These are phyloP conservation scores for Trileptium ribeirensis DNA, from an alignment of 2,888 invertebrate genomes.

Conservation along the genomic window DNA sequence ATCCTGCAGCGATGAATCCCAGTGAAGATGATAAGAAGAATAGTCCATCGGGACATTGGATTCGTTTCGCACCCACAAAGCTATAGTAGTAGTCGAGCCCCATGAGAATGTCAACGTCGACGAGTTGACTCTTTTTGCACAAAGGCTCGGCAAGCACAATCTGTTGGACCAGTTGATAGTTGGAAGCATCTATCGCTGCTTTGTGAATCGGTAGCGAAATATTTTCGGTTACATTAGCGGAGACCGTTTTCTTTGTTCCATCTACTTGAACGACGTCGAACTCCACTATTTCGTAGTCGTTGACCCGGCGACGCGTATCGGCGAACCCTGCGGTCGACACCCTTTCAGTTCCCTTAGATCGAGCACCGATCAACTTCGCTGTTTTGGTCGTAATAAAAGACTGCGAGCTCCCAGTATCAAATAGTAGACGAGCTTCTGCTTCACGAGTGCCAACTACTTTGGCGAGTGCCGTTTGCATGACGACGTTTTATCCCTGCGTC, in stretches of 20 bases:
- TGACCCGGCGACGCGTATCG: not conserved
- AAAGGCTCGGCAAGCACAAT: not conserved
- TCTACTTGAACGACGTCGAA: not conserved
- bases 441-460: not conserved
- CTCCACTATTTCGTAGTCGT: not conserved
- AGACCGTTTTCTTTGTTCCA: not conserved
- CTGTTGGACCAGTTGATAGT: not conserved
- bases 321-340: not conserved
- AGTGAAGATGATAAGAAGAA: not conserved
- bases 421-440: not conserved
- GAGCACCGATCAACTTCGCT: not conserved
- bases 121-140: not conserved
- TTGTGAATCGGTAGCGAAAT: not conserved
- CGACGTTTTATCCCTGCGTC: not conserved
- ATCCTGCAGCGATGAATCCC: not conserved
- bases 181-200: not conserved
- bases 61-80: not conserved
- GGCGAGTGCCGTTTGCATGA: not conserved
- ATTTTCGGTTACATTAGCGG: not conserved
- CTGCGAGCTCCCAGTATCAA: not conserved
- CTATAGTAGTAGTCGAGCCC: conserved; percentile 11
- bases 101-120: not conserved
- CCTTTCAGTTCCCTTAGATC: not conserved
- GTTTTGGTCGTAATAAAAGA: not conserved
- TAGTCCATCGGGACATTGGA: not conserved